Conservation (phyloP, 2,797 vertebrate species). For the Eulemur coronatus region DNA sequence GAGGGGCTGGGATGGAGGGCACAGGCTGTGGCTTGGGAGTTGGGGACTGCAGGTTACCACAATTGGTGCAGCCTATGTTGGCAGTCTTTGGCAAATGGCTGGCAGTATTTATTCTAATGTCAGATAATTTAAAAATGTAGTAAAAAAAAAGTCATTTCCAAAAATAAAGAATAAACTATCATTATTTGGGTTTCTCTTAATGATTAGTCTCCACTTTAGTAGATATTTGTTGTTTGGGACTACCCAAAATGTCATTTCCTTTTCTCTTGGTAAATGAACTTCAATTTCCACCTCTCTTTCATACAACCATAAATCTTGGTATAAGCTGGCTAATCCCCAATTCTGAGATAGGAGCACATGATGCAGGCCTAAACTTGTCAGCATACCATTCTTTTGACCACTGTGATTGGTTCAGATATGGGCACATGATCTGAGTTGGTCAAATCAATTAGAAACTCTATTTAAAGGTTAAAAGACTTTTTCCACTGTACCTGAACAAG, state of each 20-base stretch:
- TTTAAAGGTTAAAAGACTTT: neutral
- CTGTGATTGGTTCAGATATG: neutral
- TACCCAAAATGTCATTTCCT: neutral
- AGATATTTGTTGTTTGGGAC: neutral
- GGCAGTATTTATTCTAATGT: neutral
- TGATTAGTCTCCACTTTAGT: neutral
- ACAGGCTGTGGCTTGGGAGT: too few species aligned
- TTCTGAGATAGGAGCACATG: neutral
- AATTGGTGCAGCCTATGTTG: neutral
- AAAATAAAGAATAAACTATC: neutral
- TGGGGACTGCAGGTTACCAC: neutral
- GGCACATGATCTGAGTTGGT: neutral
- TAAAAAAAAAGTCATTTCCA: neutral
- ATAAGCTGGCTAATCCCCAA: neutral
- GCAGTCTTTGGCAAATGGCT: neutral
- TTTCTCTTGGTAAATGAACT: conserved; percentile 12
- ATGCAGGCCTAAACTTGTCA: neutral
- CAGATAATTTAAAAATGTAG: neutral
- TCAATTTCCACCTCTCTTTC: neutral
- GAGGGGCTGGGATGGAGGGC: too few species aligned
- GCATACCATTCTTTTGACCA: neutral
- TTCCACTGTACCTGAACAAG: neutral
- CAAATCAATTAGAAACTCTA: neutral
- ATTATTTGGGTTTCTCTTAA: neutral
- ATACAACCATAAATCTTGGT: neutral